A percentile compares a stretch with the other conserved stretches of the same genome.
phyloP scores from a whole-genome alignment of 1,140 invertebrate species.

The Olivierus martensii region DNA sequence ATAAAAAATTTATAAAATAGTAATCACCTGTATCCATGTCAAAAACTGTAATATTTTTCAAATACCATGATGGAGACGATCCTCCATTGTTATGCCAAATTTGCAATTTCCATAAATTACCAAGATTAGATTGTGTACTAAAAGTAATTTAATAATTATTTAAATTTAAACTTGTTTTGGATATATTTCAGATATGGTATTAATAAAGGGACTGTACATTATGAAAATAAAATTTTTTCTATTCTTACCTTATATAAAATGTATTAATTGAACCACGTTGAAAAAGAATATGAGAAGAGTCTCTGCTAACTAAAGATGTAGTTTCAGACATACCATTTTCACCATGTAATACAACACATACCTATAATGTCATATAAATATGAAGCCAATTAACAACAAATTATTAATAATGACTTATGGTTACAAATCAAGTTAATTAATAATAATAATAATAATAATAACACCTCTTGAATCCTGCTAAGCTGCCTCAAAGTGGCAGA shows the following conservation, averaged over 20 bases:
- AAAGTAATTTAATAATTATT: neutral
- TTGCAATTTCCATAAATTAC: conserved; percentile 10
- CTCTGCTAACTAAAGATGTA: conserved; percentile 1
- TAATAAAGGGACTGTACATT: no score
- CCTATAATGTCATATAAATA: no score
- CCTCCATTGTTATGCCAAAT: conserved; percentile 17
- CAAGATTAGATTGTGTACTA: conserved; percentile 10
- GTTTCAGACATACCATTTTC: conserved; percentile 11
- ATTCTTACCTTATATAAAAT: conserved; percentile 8
- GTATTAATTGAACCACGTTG: conserved; percentile 7
- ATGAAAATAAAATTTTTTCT: no score
- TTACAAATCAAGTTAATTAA: no score
- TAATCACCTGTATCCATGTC: conserved; percentile 15
- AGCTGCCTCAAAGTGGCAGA: no score
- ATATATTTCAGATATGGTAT: no score
- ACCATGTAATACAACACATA: conserved; percentile 14
- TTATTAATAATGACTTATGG: no score
- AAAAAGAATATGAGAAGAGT: conserved; percentile 1
- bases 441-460: no score
- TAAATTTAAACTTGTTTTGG: no score
- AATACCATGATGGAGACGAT: conserved; percentile 11
- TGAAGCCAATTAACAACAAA: no score
- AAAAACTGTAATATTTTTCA: conserved; percentile 7
- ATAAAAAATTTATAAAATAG: neutral
- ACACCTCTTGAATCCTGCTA: no score